Evolutionary conservation across 2,888 invertebrate genomes (phyloP).

Genomic region (Luperina nickerlii): DNA sequence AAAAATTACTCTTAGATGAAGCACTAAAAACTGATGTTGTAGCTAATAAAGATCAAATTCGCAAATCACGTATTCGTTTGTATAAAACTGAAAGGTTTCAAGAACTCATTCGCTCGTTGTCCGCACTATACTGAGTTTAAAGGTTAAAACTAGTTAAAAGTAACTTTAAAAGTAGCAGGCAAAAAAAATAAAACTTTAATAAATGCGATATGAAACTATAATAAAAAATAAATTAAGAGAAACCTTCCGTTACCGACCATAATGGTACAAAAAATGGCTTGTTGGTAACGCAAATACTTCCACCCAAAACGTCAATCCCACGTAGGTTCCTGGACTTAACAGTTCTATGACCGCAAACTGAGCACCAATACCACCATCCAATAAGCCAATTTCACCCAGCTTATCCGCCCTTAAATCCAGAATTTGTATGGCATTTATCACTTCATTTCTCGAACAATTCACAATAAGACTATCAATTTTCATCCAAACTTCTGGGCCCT

Average conservation of each 20-base stretch:
- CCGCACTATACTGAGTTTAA: not conserved
- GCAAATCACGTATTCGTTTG: not conserved
- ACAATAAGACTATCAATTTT: constrained; percentile 79
- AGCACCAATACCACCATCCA: constrained; percentile 81
- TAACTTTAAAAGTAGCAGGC: not conserved
- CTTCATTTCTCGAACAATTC: constrained; percentile 77
- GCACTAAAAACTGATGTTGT: not conserved
- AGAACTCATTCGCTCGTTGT: not conserved
- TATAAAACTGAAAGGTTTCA: not conserved
- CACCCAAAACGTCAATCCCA: constrained; percentile 83
- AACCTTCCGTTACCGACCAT: constrained; percentile 70
- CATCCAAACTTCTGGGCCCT: constrained; percentile 82
- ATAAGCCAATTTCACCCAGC: constrained; percentile 79
- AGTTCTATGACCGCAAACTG: constrained; percentile 79
- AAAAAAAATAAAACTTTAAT: not conserved
- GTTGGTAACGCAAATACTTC: constrained; percentile 81
- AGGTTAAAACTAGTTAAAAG: not conserved
- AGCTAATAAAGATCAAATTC: not conserved
- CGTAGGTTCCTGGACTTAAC: constrained; percentile 79
- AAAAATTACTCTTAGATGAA: not conserved
- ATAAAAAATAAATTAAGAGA: not conserved
- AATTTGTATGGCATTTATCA: constrained; percentile 82
- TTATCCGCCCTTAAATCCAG: constrained; percentile 80
- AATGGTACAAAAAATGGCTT: constrained; percentile 71
- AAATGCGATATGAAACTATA: not conserved